Evolutionary conservation across 1,140 invertebrate genomes (phyloP).

Genomic region (Drosophila sp.): DNA sequence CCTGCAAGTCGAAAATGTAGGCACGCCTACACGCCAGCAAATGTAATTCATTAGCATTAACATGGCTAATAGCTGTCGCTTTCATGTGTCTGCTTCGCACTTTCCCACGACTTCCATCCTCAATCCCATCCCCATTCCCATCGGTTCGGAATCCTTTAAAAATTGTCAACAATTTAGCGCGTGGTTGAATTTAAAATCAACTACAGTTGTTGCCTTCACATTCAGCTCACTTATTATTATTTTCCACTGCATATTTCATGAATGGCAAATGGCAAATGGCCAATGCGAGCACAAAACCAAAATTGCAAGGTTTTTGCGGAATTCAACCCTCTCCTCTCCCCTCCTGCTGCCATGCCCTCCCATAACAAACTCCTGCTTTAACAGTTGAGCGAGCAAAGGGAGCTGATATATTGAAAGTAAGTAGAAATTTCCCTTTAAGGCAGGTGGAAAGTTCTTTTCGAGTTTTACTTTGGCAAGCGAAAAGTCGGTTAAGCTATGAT

Average conservation of each 20-base stretch:
- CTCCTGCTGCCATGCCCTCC: not conserved
- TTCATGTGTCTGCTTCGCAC: not conserved
- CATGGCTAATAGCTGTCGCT: not conserved
- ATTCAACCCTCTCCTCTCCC: not conserved
- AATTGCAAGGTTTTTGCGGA: conserved; percentile 3
- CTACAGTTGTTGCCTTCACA: conserved; percentile 8
- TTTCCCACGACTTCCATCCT: too few relatives aligned
- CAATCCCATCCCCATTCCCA: too few relatives aligned
- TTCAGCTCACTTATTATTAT: conserved; percentile 6
- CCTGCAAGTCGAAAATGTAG: not conserved
- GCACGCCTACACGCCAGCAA: not conserved
- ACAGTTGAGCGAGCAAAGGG: not conserved
- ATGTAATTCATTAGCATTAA: not conserved
- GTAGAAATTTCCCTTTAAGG: not conserved
- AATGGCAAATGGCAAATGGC: conserved; percentile 2
- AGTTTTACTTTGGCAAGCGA: not conserved
- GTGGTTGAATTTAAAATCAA: conserved; percentile 4
- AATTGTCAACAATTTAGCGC: not conserved
- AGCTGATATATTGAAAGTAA: not conserved
- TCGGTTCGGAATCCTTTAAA: not conserved
- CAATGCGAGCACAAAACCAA: conserved; percentile 1
- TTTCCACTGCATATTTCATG: conserved; percentile 7
- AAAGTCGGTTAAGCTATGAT: not conserved
- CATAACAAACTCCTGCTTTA: not conserved
- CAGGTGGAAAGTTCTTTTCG: conserved; percentile 3